Percentiles rank a stretch among this genome's conserved stretches.
Evolutionary conservation across 2,888 invertebrate species (phyloP).

Genomic region (Diaprepes abbreviatus): DNA sequence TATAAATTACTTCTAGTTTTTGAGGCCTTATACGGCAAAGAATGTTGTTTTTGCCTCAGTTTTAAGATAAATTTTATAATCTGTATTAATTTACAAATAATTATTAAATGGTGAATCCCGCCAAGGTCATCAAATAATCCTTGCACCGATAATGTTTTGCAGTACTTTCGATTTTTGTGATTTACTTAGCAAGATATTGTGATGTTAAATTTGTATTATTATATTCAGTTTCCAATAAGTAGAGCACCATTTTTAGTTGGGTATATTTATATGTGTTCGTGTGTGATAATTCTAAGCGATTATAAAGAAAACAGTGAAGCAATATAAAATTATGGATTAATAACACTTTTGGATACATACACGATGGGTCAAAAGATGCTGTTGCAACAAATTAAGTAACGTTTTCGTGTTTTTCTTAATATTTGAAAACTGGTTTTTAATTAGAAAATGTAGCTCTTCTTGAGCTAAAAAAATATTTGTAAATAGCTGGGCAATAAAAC

Average conservation of each 20-base stretch:
- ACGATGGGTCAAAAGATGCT: too few relatives aligned
- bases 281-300: constrained; percentile 23
- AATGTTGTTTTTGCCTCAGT: neutral
- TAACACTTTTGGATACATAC: too few relatives aligned
- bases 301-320: neutral
- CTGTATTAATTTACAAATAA: neutral
- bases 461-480: too few relatives aligned
- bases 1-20: neutral
- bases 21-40: neutral
- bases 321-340: neutral
- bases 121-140: neutral
- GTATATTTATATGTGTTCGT: constrained; percentile 13
- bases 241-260: constrained; percentile 24
- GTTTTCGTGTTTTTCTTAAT: too few relatives aligned
- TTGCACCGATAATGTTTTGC: neutral
- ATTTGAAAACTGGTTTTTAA: too few relatives aligned
- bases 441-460: too few relatives aligned
- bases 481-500: too few relatives aligned
- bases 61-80: neutral
- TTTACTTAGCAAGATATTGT: constrained; percentile 24
- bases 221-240: constrained; percentile 19
- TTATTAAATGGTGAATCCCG: neutral
- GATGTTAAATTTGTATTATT: constrained; percentile 22
- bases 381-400: too few relatives aligned
- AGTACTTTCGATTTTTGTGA: constrained; percentile 14